Base-by-base conservation (phyloP, 2,113 vertebrate genomes). In the Cepphus grylle region DNA sequence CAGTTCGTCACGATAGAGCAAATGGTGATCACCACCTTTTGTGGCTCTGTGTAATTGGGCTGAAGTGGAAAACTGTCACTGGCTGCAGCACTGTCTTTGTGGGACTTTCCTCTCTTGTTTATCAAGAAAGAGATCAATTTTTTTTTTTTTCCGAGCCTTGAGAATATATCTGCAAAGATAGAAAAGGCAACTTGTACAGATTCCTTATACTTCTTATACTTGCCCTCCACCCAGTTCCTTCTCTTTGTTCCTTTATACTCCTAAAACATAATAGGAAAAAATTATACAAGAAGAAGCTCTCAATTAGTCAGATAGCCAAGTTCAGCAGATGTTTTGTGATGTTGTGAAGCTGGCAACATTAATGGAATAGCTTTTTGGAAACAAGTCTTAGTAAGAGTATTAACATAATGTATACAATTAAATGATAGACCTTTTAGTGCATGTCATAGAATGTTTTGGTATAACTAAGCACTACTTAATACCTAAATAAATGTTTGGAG, bases 261-360 rank as follows among this genome's bases (percentile, higher is more conserved):
- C 69, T 43, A 40, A 81, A 70, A 81, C 10, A 14, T 11, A 15
- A 52, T 40, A 78, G 63, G 72, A 94, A 87, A 81, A 58, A 56
- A 65, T 70, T 59, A 49, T 22, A 32, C n/a, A 56, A 55, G 50
- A 86, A 73, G n/a, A 76, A 92, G 59, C 40, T 53, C 25, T 59
- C 22, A 12, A 1, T 21, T 82, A 72, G 73, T 80, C 34, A 45
- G 61, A 56, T 78, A 42, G 76, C 91, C 89, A 95, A 95, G 52
- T 71, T 93, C 59, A 92, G 56, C 94, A 97, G 92, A 83, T 95
- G 97, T 96, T 93, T 66, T 81, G 26, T 83, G 42, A 40, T 89
- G 63, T 81, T 93, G 27, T 86, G 78, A 63, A 92, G 79, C 80
- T 97, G 94, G 71, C 49, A 83, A 32, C 43, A 7, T 43, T 72